Evolutionary conservation across 2,888 invertebrate genomes (phyloP).

Genomic region (Margaritifera margaritifera): DNA sequence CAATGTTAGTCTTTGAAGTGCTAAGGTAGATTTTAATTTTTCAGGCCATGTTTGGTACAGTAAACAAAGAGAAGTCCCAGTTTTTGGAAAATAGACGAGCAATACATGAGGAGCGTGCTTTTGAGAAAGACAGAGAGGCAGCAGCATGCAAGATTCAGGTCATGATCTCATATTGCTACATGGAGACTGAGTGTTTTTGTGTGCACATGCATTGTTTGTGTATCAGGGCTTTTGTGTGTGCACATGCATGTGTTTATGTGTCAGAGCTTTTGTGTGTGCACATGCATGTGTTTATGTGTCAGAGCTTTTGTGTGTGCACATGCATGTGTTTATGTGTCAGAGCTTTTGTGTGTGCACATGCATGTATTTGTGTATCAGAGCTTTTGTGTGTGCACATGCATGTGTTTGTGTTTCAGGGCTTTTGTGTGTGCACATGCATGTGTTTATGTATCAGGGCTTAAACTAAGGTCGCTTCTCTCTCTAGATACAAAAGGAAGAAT

Average conservation of each 20-base stretch:
- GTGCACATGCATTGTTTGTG: neutral
- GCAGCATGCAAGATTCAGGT: constrained; percentile 66
- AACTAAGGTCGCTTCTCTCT: too few species aligned
- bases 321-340: neutral
- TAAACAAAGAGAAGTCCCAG: constrained; percentile 53
- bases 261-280: neutral
- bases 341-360: neutral
- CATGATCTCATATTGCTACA: constrained; percentile 10
- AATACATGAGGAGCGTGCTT: constrained; percentile 89
- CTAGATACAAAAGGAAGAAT: too few species aligned
- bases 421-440: neutral
- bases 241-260: neutral
- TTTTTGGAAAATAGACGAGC: constrained; percentile 93
- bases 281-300: neutral
- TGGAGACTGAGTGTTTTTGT: neutral
- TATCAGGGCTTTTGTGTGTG: neutral
- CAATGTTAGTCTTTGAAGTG: too few species aligned
- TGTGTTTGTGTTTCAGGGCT: too few species aligned
- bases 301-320: neutral
- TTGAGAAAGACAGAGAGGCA: constrained; percentile 84
- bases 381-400: neutral
- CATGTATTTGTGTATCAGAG: neutral
- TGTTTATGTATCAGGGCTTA: neutral
- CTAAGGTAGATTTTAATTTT: too few species aligned
- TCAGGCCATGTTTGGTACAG: constrained; percentile 56